Base-by-base conservation (phyloP, 1,140 invertebrate genomes). In the Meloidogyne floridensis region DNA sequence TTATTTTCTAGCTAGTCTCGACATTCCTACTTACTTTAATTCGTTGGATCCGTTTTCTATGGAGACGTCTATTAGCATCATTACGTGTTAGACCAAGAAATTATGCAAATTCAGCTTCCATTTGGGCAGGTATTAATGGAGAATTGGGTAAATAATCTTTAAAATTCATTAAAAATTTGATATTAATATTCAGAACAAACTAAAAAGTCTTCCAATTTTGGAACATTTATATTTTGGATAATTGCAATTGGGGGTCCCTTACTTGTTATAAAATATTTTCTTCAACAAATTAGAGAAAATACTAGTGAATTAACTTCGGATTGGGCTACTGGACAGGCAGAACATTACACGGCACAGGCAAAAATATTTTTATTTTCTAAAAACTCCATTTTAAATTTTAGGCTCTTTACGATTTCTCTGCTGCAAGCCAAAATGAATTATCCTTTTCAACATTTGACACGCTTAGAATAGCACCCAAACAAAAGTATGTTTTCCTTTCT, bases 241-340 rank as follows among this genome's bases (percentile, higher is more conserved):
- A 93, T 97, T 77, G 93, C 97, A 76, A 92, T 96, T 71, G 94
- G 94, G 0, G 95, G 95, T 72, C 96, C 96, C 0, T 97, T 95
- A 91, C 91, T 98, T 32, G 94, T 98, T 80, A 95, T 95, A 91
- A 95, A 94, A 91, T 92, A 97, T 87, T 65, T 65, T 6, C 87
- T 97, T 9, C 93, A 91, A 51, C 93, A 88, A 80, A 86, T 89
- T 87, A 80, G 85, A 53, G 83, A 86, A 90, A 42, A 10, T 65
- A 20, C 5, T n/a, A 72, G 43, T 42, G 75, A 54, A 51, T 91
- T 87, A 74, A 85, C 85, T 72, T 84, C 84, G 79, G 85, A 93
- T 77, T 95, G 95, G 94, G 92, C 93, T 13, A 90, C 81, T 51
- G 92, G 92, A 56, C 87, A 91, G 87, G 93, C 90, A 90, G 94